Conservation (phyloP, 1,140 invertebrate species). For the Bacillus rossius region DNA sequence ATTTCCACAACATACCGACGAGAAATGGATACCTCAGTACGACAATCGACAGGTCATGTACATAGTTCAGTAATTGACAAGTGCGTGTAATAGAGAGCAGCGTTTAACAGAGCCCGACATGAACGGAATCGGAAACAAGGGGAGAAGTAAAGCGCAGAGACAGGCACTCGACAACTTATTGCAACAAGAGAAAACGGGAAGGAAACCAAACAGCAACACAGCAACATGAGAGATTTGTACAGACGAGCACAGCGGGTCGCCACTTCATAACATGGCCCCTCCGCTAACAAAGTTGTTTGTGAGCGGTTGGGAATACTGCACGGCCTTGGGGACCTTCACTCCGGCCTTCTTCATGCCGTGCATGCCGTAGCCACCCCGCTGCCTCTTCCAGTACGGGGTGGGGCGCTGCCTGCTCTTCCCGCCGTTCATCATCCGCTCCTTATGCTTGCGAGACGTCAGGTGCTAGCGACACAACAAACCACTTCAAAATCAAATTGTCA, state of each 20-base stretch:
- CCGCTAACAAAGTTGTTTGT: constrained; percentile 8
- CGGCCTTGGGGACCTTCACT: not conserved
- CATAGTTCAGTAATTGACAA: too few relatives aligned
- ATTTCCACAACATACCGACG: too few relatives aligned
- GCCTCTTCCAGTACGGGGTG: constrained; percentile 7
- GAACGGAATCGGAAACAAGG: too few relatives aligned
- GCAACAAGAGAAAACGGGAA: not conserved
- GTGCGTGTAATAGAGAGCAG: too few relatives aligned
- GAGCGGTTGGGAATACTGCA: constrained; percentile 8
- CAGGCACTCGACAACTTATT: too few relatives aligned
- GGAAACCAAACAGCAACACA: not conserved
- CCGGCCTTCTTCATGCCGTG: constrained; percentile 5
- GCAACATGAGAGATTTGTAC: not conserved
- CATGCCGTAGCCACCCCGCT: not conserved
- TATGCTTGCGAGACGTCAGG: constrained; percentile 9
- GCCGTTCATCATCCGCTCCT: constrained; percentile 6
- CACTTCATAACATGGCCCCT: constrained; percentile 5
- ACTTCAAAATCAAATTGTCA: too few relatives aligned
- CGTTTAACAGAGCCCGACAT: too few relatives aligned
- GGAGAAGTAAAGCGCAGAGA: too few relatives aligned
- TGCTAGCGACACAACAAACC: constrained; percentile 9
- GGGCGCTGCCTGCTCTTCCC: constrained; percentile 2
- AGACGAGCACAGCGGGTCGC: not conserved
- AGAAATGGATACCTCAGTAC: too few relatives aligned
- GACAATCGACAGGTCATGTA: too few relatives aligned